phyloP scores from a whole-genome alignment of 1,140 invertebrate species.

The Hirudo medicinalis region DNA sequence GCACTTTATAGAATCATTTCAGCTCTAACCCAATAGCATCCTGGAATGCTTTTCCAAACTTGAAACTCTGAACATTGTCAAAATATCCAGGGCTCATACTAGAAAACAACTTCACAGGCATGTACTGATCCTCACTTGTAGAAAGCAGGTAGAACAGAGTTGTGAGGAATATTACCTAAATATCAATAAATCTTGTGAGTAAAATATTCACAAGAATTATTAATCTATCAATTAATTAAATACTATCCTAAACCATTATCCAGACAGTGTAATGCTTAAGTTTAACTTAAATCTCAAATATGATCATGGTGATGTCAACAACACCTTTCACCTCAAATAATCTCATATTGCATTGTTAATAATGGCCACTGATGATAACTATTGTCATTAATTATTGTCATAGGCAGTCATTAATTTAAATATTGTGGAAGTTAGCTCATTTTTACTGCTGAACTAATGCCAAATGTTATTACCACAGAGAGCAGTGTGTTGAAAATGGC shows the following conservation, averaged over 20 bases:
- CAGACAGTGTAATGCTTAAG: too few relatives aligned
- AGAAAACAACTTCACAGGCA: constrained; percentile 71
- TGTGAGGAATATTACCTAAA: constrained; percentile 85
- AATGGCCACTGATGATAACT: background rate
- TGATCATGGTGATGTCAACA: too few relatives aligned
- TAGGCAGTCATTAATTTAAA: background rate
- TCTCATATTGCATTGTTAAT: too few relatives aligned
- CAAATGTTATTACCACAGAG: constrained; percentile 57
- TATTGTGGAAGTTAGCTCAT: background rate
- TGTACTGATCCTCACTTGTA: constrained; percentile 73
- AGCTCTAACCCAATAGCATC: constrained; percentile 45
- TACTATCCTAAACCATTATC: too few relatives aligned
- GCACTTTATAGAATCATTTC: background rate
- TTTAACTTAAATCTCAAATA: too few relatives aligned
- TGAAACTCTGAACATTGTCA: constrained; percentile 28
- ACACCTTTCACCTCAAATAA: too few relatives aligned
- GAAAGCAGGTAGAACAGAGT: constrained; percentile 86
- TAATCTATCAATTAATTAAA: too few relatives aligned
- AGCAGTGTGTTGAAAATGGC: constrained; percentile 83
- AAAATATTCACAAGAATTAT: too few relatives aligned
- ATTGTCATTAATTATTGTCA: background rate
- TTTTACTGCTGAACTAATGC: constrained; percentile 5
- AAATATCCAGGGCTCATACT: constrained; percentile 48
- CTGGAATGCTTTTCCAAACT: constrained; percentile 63
- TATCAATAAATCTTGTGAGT: background rate